Evolutionary conservation across 2,888 invertebrate genomes (phyloP).

Genomic region (Dromius quadrimaculatus): DNA sequence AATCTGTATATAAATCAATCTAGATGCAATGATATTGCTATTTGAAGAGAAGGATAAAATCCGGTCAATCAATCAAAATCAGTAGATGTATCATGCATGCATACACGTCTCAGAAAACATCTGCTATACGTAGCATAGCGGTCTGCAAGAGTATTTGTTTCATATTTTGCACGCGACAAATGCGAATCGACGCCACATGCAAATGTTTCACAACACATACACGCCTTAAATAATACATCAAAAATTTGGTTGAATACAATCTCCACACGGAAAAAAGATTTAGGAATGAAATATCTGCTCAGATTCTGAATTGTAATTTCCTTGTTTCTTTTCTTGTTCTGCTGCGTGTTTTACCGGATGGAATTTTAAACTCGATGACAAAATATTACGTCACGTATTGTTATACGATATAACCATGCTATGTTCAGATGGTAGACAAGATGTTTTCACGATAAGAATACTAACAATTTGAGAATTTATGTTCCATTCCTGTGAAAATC

Average conservation of each 20-base stretch:
- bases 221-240: slow-evolving; percentile 36
- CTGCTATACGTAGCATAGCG: slow-evolving; percentile 4
- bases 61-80: slow-evolving; percentile 29
- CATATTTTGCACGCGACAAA: slow-evolving; percentile 26
- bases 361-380: slow-evolving; percentile 37
- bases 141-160: slow-evolving; percentile 2
- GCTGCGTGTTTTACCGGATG: slow-evolving; percentile 9
- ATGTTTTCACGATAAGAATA: neutral
- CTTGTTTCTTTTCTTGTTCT: slow-evolving; percentile 10
- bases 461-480: neutral
- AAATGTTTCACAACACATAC: slow-evolving; percentile 29
- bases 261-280: neutral
- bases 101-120: slow-evolving; percentile 21
- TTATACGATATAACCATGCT: slow-evolving; percentile 2
- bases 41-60: no score
- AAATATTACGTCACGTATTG: slow-evolving; percentile 33
- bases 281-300: slow-evolving; percentile 18
- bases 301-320: slow-evolving; percentile 19
- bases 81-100: slow-evolving; percentile 4
- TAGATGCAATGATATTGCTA: no score
- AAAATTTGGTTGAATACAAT: slow-evolving; percentile 13
- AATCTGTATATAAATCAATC: no score
- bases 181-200: slow-evolving; percentile 26
- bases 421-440: neutral
- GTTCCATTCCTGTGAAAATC: neutral